phyloP scores from a whole-genome alignment of 1,140 invertebrate genomes.

The Acromyrmex echinatior region DNA sequence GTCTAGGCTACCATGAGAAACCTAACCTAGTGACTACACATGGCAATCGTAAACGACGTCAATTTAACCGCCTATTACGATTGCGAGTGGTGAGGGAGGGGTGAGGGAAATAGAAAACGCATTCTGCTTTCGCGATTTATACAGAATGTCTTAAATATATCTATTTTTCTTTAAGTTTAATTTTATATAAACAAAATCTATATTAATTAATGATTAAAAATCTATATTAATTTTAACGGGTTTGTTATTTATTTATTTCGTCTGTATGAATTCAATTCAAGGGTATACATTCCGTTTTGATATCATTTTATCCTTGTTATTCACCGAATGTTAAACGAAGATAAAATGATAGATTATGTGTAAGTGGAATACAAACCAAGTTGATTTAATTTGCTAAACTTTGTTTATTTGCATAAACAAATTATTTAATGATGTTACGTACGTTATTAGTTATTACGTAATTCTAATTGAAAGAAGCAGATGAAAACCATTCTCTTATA shows the following conservation, averaged over 20 bases:
- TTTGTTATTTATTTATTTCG: neutral
- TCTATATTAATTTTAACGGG: neutral
- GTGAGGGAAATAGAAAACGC: neutral
- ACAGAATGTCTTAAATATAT: neutral
- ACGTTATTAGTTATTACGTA: no score
- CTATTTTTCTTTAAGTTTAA: neutral
- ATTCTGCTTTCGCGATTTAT: neutral
- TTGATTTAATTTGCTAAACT: no score
- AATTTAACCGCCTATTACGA: neutral
- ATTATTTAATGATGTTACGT: no score
- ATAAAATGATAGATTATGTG: no score
- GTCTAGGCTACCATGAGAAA: neutral
- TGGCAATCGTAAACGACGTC: conserved; percentile 9
- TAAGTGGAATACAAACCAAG: no score
- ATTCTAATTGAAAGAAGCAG: no score
- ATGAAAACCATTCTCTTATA: no score
- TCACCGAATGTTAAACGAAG: no score
- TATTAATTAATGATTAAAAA: neutral
- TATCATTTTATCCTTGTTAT: no score
- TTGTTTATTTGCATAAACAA: no score
- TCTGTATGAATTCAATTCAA: neutral
- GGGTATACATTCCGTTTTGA: no score
- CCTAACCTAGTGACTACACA: conserved; percentile 14
- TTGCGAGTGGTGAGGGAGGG: neutral
- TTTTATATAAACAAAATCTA: neutral